These are phyloP conservation scores for Nymphalis urticae DNA, from an alignment of 2,888 invertebrate species.

Conservation along the genomic window DNA sequence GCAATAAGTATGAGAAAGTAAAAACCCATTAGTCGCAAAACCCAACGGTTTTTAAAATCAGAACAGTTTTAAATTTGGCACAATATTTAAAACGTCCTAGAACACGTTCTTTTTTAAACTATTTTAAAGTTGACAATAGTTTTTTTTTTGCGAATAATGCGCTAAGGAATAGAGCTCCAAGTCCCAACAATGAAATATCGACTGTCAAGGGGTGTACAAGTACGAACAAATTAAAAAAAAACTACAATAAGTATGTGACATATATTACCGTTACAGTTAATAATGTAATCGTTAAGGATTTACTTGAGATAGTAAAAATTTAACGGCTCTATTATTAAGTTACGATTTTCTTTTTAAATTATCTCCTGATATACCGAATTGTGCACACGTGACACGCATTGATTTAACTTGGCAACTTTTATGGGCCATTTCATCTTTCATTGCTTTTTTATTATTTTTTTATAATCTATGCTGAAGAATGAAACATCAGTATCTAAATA, in stretches of 20 bases:
- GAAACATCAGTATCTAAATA: not conserved
- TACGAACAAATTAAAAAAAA: slow-evolving; percentile 30
- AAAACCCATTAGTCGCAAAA: not conserved
- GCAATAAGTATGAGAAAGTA: slow-evolving; percentile 9
- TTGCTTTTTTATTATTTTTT: slow-evolving; percentile 2
- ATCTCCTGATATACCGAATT: not conserved
- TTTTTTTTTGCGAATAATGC: slow-evolving; percentile 60
- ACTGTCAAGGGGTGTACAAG: slow-evolving; percentile 47
- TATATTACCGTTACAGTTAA: slow-evolving; percentile 37
- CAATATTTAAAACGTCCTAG: slow-evolving; percentile 45
- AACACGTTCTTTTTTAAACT: slow-evolving; percentile 50
- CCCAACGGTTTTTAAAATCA: slow-evolving; percentile 25
- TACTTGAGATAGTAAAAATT: slow-evolving; percentile 44
- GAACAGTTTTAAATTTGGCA: slow-evolving; percentile 38
- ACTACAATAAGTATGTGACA: slow-evolving; percentile 28
- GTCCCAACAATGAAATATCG: slow-evolving; percentile 53
- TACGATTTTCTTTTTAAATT: slow-evolving; percentile 12
- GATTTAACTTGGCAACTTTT: slow-evolving; percentile 11
- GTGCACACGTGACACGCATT: slow-evolving; percentile 14
- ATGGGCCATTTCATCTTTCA: slow-evolving; percentile 15
- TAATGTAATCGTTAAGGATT: slow-evolving; percentile 41
- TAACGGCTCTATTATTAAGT: slow-evolving; percentile 54
- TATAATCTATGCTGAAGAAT: not conserved
- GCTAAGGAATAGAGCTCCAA: slow-evolving; percentile 57
- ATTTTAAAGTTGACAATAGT: slow-evolving; percentile 54